Evolutionary conservation across 2,888 invertebrate genomes (phyloP).

Genomic region (Andricus curvator): DNA sequence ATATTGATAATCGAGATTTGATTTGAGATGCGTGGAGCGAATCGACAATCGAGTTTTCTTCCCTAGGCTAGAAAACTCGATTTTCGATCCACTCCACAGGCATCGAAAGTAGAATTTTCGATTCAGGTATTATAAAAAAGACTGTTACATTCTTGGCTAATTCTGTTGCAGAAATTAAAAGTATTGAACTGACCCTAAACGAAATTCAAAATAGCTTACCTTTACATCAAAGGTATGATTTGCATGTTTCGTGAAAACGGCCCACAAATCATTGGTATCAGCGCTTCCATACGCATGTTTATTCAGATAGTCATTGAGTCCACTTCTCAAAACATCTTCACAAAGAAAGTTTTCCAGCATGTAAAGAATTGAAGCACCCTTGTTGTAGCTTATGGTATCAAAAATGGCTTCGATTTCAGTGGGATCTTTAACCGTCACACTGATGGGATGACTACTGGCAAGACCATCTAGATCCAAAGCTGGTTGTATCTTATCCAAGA

Average conservation of each 20-base stretch:
- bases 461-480: slow-evolving; percentile 85
- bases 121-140: too few species aligned
- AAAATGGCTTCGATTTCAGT: slow-evolving; percentile 86
- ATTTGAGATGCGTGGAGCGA: too few species aligned
- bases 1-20: too few species aligned
- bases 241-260: slow-evolving; percentile 83
- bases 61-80: too few species aligned
- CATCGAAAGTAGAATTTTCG: too few species aligned
- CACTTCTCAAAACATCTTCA: slow-evolving; percentile 82
- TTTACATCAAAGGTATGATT: slow-evolving; percentile 83
- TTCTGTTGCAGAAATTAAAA: too few species aligned
- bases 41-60: too few species aligned
- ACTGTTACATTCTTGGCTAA: too few species aligned
- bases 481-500: slow-evolving; percentile 84
- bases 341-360: slow-evolving; percentile 87
- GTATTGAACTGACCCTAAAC: not conserved
- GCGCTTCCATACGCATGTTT: slow-evolving; percentile 86
- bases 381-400: slow-evolving; percentile 87
- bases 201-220: slow-evolving; percentile 71
- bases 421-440: slow-evolving; percentile 84
- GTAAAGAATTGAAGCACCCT: slow-evolving; percentile 86
- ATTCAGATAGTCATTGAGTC: slow-evolving; percentile 85
- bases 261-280: slow-evolving; percentile 91
- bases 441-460: slow-evolving; percentile 86
- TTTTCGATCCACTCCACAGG: too few species aligned